Evolutionary conservation across 2,113 vertebrate genomes (phyloP).

Genomic region (Procavia capensis): DNA sequence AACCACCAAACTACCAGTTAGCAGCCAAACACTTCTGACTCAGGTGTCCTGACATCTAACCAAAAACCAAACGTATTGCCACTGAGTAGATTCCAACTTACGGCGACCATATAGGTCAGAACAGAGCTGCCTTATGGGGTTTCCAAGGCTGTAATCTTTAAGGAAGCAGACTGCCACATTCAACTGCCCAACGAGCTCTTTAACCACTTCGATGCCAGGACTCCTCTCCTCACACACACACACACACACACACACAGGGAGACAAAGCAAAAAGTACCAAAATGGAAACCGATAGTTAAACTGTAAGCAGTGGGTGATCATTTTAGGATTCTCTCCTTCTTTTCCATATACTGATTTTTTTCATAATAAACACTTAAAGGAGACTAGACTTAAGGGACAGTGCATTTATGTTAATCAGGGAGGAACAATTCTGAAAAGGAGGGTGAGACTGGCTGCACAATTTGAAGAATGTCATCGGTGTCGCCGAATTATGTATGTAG

Average conservation of each 20-base stretch:
- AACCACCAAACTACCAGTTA: too few relatives aligned
- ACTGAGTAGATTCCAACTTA: too few relatives aligned
- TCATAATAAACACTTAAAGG: not conserved
- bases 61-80: too few relatives aligned
- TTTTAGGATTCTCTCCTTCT: not conserved
- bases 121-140: not conserved
- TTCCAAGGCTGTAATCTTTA: too few relatives aligned
- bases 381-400: not conserved
- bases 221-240: not conserved
- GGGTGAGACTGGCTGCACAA: not conserved
- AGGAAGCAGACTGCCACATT: too few relatives aligned
- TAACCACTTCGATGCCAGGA: not conserved
- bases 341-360: not conserved
- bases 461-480: not conserved
- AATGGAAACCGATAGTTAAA: not conserved
- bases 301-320: not conserved
- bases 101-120: too few relatives aligned
- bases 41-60: too few relatives aligned
- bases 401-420: not conserved
- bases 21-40: too few relatives aligned
- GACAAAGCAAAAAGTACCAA: not conserved
- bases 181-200: not conserved
- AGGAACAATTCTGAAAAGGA: not conserved
- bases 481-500: not conserved
- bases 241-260: not conserved